Evolutionary conservation across 2,888 invertebrate species (phyloP).

Genomic region (Dyspetes luteomarginatus): DNA sequence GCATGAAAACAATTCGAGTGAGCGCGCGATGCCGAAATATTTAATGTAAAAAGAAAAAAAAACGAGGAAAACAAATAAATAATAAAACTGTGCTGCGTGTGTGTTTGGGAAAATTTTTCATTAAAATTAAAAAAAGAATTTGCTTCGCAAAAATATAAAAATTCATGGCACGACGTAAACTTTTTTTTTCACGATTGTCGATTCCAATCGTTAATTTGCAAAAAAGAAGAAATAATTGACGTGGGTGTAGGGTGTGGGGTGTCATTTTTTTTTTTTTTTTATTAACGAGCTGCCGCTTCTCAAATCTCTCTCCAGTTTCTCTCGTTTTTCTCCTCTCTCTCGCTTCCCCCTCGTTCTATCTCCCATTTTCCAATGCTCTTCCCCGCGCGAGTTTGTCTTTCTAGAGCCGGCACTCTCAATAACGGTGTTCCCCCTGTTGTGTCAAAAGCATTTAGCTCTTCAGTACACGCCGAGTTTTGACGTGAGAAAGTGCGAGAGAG

Average conservation of each 20-base stretch:
- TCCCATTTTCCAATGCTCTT: constrained; percentile 24
- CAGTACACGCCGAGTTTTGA: constrained; percentile 10
- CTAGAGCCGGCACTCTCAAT: not conserved
- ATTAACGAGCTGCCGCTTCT: constrained; percentile 46
- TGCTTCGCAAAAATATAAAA: not conserved
- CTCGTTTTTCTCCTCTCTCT: not conserved
- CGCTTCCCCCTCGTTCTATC: constrained; percentile 4
- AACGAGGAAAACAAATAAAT: not conserved
- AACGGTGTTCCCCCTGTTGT: constrained; percentile 14
- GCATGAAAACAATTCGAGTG: constrained; percentile 33
- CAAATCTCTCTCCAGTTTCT: constrained; percentile 29
- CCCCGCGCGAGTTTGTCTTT: constrained; percentile 23
- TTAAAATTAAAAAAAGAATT: constrained; percentile 6
- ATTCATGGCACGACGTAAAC: constrained; percentile 27
- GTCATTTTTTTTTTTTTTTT: constrained; percentile 25
- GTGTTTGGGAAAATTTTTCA: too few species aligned
- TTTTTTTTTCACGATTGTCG: constrained; percentile 6
- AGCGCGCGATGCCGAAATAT: not conserved
- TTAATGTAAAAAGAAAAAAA: constrained; percentile 6
- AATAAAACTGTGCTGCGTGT: not conserved
- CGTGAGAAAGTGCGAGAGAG: constrained; percentile 48
- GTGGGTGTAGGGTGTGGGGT: constrained; percentile 14
- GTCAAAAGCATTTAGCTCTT: constrained; percentile 34
- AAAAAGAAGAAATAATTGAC: constrained; percentile 2
- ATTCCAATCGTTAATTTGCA: not conserved